Conservation (phyloP, 2,113 vertebrate genomes). For the Burhinus bistriatus region DNA sequence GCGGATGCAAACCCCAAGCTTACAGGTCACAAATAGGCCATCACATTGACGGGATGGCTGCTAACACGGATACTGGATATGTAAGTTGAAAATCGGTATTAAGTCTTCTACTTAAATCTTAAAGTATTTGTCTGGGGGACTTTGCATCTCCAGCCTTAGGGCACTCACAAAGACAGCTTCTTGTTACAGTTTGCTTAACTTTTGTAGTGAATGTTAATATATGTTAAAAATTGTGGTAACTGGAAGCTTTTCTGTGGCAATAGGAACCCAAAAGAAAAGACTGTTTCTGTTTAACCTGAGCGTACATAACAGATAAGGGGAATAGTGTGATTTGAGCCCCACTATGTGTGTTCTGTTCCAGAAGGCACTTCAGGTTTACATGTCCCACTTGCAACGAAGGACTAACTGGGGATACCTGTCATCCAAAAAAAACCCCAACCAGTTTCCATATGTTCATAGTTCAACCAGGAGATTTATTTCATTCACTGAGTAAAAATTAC, state of each 20-base stretch:
- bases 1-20: not conserved
- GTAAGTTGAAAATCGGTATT: not conserved
- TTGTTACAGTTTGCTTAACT: not conserved
- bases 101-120: not conserved
- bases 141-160: not conserved
- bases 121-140: not conserved
- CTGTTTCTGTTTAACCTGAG: not conserved
- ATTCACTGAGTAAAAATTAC: not conserved
- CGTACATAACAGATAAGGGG: not conserved
- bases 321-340: not conserved
- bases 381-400: not conserved
- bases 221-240: not conserved
- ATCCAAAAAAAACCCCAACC: not conserved
- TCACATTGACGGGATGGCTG: not conserved
- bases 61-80: not conserved
- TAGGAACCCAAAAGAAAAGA: not conserved
- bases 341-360: not conserved
- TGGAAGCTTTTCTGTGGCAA: not conserved
- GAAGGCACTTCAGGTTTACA: not conserved
- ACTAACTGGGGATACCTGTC: not conserved
- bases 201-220: not conserved
- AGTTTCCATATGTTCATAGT: not conserved
- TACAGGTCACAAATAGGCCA: not conserved
- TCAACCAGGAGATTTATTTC: not conserved
- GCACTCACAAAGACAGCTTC: not conserved